Conservation (phyloP, 1,140 invertebrate species). For the Papilio polytes region DNA sequence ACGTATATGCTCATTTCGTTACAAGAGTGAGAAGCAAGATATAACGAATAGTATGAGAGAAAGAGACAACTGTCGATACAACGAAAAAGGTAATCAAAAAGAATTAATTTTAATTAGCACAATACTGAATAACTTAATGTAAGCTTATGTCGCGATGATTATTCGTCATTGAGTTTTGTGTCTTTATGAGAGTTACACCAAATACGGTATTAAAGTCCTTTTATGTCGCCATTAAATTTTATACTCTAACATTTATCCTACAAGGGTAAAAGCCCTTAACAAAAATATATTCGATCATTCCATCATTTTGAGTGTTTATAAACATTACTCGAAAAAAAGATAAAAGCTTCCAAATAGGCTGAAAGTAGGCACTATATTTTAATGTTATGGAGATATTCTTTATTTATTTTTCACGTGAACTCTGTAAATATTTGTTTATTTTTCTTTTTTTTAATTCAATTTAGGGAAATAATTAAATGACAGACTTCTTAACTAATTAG, state of each 20-base stretch:
- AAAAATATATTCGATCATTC: conserved; percentile 14
- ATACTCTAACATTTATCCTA: background rate
- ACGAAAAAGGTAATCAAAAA: background rate
- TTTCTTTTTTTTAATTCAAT: background rate
- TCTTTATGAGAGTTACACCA: background rate
- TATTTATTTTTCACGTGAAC: background rate
- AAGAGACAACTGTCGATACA: background rate
- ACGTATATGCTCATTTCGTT: background rate
- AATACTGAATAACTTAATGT: background rate
- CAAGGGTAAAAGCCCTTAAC: background rate
- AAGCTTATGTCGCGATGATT: background rate
- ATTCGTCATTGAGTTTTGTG: background rate
- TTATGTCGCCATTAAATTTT: conserved; percentile 1
- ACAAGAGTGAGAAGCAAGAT: conserved; percentile 2
- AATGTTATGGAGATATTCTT: background rate
- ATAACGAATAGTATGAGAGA: background rate
- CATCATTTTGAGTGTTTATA: conserved; percentile 21
- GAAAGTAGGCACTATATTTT: conserved; percentile 1
- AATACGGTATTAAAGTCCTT: background rate
- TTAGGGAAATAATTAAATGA: no score
- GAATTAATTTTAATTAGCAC: background rate
- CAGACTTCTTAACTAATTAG: no score
- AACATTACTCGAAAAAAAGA: background rate
- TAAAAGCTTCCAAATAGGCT: conserved; percentile 12
- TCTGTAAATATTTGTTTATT: background rate